Conservation (phyloP, 2,888 invertebrate genomes). For the Cinara cedri region DNA sequence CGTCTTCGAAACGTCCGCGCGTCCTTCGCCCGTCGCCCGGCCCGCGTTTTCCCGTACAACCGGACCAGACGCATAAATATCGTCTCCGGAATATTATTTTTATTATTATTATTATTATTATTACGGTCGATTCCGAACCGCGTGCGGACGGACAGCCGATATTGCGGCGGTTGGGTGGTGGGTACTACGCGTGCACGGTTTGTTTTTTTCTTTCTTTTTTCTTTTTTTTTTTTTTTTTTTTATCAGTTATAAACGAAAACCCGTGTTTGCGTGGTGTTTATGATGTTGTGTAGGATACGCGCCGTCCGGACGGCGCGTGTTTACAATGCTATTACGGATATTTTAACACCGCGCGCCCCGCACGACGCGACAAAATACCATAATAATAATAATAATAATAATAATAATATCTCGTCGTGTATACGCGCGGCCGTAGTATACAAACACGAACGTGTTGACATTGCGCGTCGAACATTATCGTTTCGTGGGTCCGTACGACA, state of each 20-base stretch:
- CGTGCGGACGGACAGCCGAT: no score
- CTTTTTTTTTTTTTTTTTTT: no score
- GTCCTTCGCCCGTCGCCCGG: conserved; percentile 43
- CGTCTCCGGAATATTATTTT: conserved; percentile 41
- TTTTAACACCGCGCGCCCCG: no score
- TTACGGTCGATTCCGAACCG: no score
- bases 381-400: not conserved
- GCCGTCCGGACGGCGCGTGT: not conserved
- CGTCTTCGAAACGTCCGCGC: conserved; percentile 15
- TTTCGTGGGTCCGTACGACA: not conserved
- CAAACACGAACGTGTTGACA: conserved; percentile 21
- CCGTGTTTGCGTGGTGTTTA: no score
- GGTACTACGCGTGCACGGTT: conserved; percentile 12
- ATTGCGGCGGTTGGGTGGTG: no score
- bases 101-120: no score
- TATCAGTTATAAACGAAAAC: conserved; percentile 28
- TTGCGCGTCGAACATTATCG: conserved; percentile 11
- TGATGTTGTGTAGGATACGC: no score
- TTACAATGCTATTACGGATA: conserved; percentile 15
- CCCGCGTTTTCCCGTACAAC: conserved; percentile 36
- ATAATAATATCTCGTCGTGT: not conserved
- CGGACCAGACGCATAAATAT: conserved; percentile 52
- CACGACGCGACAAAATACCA: no score
- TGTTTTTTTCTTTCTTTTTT: no score
- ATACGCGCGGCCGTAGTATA: no score